Evolutionary conservation across 1,140 invertebrate genomes (phyloP).

Genomic region (Grapholita molesta): DNA sequence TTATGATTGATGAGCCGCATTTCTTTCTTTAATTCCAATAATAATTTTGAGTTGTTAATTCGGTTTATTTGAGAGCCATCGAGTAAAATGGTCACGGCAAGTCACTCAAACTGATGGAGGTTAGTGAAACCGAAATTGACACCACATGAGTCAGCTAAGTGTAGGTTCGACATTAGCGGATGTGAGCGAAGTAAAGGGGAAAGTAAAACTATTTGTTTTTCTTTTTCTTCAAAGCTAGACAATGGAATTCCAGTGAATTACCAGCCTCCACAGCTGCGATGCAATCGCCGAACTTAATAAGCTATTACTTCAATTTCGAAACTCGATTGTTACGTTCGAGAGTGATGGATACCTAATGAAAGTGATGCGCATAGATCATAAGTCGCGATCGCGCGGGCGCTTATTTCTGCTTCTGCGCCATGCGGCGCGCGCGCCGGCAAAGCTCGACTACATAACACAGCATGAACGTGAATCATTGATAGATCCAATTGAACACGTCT

Average conservation of each 20-base stretch:
- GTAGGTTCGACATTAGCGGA: constrained; percentile 59
- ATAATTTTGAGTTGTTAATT: constrained; percentile 23
- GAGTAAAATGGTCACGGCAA: constrained; percentile 27
- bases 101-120: constrained; percentile 36
- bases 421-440: constrained; percentile 26
- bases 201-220: constrained; percentile 73
- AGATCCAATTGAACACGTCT: constrained; percentile 56
- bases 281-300: constrained; percentile 7
- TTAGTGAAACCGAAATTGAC: constrained; percentile 66
- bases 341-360: constrained; percentile 55
- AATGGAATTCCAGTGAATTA: constrained; percentile 39
- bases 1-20: constrained; percentile 24
- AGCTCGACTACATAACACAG: constrained; percentile 30
- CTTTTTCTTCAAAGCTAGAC: constrained; percentile 47
- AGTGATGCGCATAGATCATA: constrained; percentile 48
- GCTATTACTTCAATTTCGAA: constrained; percentile 49
- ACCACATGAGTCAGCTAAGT: constrained; percentile 58
- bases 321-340: constrained; percentile 49
- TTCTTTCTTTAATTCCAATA: constrained; percentile 17
- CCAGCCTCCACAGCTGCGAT: constrained; percentile 22
- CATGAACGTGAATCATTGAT: constrained; percentile 47
- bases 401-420: constrained; percentile 9
- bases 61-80: constrained; percentile 19
- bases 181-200: constrained; percentile 67
- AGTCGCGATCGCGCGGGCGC: constrained; percentile 30